Percentiles rank a stretch among this genome's conserved stretches.
phyloP scores from a whole-genome alignment of 2,113 vertebrate genomes.

The Lanius collurio region DNA sequence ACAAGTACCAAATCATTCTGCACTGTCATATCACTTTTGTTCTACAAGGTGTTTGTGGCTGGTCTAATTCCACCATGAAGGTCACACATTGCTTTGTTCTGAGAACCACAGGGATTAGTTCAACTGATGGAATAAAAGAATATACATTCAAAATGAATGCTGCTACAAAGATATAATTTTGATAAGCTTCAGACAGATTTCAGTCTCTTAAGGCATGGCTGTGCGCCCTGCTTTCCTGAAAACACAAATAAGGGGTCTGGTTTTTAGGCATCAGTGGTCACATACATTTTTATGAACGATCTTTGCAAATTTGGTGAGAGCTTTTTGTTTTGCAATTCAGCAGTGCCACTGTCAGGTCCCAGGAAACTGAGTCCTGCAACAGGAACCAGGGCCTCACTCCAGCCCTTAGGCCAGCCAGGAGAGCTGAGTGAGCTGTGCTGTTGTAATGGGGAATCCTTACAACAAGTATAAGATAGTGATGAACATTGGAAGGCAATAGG shows the following conservation, averaged over 20 bases:
- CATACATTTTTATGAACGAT: background rate
- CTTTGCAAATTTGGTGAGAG: background rate
- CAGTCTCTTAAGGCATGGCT: background rate
- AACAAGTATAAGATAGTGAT: no score
- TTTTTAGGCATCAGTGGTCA: background rate
- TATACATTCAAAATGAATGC: background rate
- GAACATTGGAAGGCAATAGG: no score
- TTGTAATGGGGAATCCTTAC: no score
- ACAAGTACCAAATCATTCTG: background rate
- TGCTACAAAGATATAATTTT: background rate
- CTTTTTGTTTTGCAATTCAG: background rate
- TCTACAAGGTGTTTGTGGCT: background rate
- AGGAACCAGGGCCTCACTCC: background rate
- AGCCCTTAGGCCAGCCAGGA: background rate
- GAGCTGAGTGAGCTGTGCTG: background rate
- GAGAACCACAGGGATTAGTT: background rate
- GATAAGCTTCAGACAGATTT: background rate
- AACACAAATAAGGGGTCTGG: background rate
- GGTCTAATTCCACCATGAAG: background rate
- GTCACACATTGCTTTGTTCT: background rate
- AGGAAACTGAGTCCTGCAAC: background rate
- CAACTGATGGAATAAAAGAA: background rate
- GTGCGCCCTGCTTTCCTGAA: background rate
- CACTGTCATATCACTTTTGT: background rate
- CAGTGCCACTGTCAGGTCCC: background rate